Conservation (phyloP, 1,140 invertebrate species). For the Cepaea nemoralis region DNA sequence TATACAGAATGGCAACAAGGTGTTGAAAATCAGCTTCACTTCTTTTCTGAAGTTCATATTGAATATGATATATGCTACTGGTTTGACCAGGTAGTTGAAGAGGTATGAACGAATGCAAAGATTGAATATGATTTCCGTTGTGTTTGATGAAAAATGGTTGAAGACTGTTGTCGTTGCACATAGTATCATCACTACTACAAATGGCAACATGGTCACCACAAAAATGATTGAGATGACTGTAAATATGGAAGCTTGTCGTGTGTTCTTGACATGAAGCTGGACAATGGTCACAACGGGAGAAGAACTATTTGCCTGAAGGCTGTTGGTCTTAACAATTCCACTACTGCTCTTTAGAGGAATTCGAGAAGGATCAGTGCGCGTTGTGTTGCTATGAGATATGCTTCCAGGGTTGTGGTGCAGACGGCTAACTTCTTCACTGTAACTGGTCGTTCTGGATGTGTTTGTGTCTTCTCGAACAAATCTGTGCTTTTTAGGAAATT, state of each 20-base stretch:
- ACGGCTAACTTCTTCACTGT: constrained; percentile 29
- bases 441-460: constrained; percentile 26
- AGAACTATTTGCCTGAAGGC: constrained; percentile 4
- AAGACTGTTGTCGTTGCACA: constrained; percentile 29
- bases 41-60: constrained; percentile 38
- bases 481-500: constrained; percentile 38
- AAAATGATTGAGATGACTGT: constrained; percentile 29
- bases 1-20: neutral
- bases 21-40: constrained; percentile 30
- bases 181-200: constrained; percentile 32
- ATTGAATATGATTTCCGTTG: constrained; percentile 26
- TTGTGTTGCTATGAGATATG: neutral
- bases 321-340: constrained; percentile 18
- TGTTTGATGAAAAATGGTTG: constrained; percentile 28
- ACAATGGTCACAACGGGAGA: neutral
- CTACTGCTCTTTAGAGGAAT: constrained; percentile 14
- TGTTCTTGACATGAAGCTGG: constrained; percentile 33
- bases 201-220: constrained; percentile 35
- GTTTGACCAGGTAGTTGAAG: constrained; percentile 37
- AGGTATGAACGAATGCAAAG: constrained; percentile 33
- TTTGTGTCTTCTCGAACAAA: constrained; percentile 33
- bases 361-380: constrained; percentile 7
- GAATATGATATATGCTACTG: constrained; percentile 29
- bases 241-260: constrained; percentile 30
- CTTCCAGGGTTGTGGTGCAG: constrained; percentile 20